Evolutionary conservation across 2,888 invertebrate genomes (phyloP), one percentile per base, ranked within the genome.

Genomic region (Drosophila recens): DNA sequence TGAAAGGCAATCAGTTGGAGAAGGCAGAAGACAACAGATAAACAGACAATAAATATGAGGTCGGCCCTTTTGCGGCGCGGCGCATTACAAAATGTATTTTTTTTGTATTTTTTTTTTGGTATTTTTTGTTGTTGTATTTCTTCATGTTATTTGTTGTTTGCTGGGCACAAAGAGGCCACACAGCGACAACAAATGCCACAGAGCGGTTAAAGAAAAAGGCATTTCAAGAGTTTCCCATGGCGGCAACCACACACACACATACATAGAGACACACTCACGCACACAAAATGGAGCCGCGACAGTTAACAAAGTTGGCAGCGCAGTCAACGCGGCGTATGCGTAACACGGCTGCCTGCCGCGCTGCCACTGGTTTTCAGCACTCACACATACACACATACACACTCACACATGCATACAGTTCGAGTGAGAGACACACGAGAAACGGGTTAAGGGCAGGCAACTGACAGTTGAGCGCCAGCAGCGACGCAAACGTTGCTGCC

Each of bases 351-450:
- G 91, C 84, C 63, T 62, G 82, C 71, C 64, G 65, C 72, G 78
- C 82, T 83, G 80, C 90, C 84, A 86, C 85, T 86, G 90, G 90
- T 89, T 83, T 90, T 87, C 63, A 75, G 73, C 82, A 71, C 72
- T 34, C 56, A 56, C 72, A 62, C 59, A 68, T 23, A 65, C 45
- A 53, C 49, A 54, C 64, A 64, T 46, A 42, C 43, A 49, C 34
- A n/a, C n/a, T 15, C 17, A 40, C 56, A 63, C 46, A 58, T 62
- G 45, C 48, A 46, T 33, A 45, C 42, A 46, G 33, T 61, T 13
- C 1, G 33, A 67, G 63, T 48, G 48, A 63, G 62, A 61, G 54
- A 59, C 49, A 56, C n/a, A 56, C 45, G 23, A 45, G 63, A 87
- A 88, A 88, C 82, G 89, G 82, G 80, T 82, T 90, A 86, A 80